Evolutionary conservation across 2,888 invertebrate species (phyloP).

Genomic region (Encarsia formosa): DNA sequence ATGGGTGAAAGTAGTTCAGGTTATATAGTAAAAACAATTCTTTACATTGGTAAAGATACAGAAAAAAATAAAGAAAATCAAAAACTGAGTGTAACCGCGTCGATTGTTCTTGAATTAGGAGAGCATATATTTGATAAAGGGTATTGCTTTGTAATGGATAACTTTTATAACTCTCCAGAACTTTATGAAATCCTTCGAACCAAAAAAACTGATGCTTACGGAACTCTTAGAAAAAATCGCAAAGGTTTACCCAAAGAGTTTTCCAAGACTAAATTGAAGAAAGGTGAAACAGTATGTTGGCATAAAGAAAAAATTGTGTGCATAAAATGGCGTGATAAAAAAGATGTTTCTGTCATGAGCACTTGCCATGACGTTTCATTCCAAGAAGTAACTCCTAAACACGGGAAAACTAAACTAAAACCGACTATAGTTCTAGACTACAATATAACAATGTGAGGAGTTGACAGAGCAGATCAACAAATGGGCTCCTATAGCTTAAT

Average conservation of each 20-base stretch:
- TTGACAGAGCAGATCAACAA: conserved; percentile 5
- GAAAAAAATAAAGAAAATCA: background rate
- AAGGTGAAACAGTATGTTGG: conserved; percentile 5
- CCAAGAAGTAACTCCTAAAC: conserved; percentile 2
- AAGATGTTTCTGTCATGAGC: conserved; percentile 3
- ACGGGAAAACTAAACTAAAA: conserved; percentile 8
- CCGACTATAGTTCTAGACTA: conserved; percentile 8
- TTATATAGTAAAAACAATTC: conserved; percentile 10
- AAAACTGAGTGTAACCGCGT: background rate
- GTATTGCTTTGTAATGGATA: conserved; percentile 11
- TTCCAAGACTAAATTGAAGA: conserved; percentile 6
- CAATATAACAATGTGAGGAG: conserved; percentile 10
- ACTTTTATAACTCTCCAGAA: conserved; percentile 12
- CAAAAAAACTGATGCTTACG: conserved; percentile 10
- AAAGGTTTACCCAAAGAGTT: conserved; percentile 1
- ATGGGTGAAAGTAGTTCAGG: conserved; percentile 5
- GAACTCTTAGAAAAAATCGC: conserved; percentile 1
- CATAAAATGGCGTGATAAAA: conserved; percentile 12
- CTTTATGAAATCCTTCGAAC: background rate
- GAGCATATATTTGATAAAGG: conserved; percentile 1
- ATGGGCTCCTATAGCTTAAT: conserved; percentile 1
- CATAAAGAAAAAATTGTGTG: conserved; percentile 1
- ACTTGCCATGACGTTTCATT: conserved; percentile 13
- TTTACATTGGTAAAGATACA: conserved; percentile 6
- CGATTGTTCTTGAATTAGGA: conserved; percentile 2